Conservation (phyloP, 2,888 invertebrate species). For the Pomacea canaliculata region DNA sequence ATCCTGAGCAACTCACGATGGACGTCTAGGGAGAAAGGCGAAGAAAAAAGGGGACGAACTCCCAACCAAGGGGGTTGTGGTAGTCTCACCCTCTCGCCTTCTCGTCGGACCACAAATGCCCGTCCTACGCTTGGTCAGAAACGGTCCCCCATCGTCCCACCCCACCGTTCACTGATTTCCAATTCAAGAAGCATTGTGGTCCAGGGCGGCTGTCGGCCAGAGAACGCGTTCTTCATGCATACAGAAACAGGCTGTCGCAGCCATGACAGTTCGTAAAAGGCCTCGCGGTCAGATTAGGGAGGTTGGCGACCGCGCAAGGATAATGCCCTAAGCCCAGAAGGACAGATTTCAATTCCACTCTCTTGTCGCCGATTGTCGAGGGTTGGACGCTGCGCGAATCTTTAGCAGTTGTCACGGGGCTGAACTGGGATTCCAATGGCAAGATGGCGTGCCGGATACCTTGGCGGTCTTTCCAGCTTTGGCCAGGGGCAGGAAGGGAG, state of each 20-base stretch:
- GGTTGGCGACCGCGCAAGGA: neutral
- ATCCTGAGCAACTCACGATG: no score
- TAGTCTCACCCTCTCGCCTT: no score
- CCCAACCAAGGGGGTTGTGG: no score
- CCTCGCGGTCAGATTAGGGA: neutral
- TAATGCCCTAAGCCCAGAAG: neutral
- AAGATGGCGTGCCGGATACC: no score
- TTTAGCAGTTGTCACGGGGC: neutral
- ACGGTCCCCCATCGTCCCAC: neutral
- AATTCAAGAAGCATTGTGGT: neutral
- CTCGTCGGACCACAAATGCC: no score
- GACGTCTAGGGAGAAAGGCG: no score
- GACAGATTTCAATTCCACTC: constrained; percentile 7
- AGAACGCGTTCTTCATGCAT: neutral
- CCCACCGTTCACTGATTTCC: neutral
- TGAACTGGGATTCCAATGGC: no score
- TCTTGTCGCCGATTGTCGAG: constrained; percentile 1
- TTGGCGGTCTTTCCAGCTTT: no score
- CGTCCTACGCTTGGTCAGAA: no score
- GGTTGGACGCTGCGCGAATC: constrained; percentile 1
- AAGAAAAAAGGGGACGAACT: no score
- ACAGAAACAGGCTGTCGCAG: constrained; percentile 1
- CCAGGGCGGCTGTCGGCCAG: neutral
- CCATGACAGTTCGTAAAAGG: neutral
- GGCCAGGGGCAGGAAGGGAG: no score